Conservation (phyloP, 2,797 vertebrate species). For the Phrynocephalus forsythii region DNA sequence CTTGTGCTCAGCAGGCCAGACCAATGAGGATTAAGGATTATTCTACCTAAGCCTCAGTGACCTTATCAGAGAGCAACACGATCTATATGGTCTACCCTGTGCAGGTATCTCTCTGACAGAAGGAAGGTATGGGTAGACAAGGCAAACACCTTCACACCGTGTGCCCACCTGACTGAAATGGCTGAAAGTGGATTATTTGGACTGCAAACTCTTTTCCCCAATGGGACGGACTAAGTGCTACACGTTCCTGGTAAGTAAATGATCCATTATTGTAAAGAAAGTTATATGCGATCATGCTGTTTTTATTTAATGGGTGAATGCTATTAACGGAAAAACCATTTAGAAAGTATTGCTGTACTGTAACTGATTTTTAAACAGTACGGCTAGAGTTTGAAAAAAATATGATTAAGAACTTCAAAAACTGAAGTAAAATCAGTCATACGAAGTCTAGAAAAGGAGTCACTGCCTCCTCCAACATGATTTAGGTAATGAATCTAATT, state of each 20-base stretch:
- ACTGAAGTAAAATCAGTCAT: neutral
- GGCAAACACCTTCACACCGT: constrained; percentile 39
- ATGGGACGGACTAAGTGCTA: constrained; percentile 65
- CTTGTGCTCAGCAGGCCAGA: constrained; percentile 77
- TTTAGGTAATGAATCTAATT: constrained; percentile 4
- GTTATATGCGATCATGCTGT: neutral
- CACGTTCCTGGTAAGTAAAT: constrained; percentile 61
- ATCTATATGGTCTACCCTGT: constrained; percentile 70
- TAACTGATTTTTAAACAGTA: neutral
- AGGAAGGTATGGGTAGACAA: constrained; percentile 48
- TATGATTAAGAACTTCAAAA: neutral
- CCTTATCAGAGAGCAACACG: constrained; percentile 78
- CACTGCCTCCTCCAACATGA: neutral
- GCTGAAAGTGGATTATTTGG: constrained; percentile 70
- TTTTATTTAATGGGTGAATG: constrained; percentile 9
- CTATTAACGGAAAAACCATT: neutral
- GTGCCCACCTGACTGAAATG: constrained; percentile 57
- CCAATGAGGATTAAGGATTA: constrained; percentile 81
- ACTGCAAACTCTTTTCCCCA: constrained; percentile 63
- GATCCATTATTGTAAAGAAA: constrained; percentile 44
- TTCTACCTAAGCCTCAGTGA: constrained; percentile 77
- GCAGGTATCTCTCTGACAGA: constrained; percentile 66
- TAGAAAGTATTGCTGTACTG: neutral
- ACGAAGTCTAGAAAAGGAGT: neutral
- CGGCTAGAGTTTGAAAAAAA: neutral